phyloP scores from a whole-genome alignment of 1,140 invertebrate species.

The Ephestia elutella region DNA sequence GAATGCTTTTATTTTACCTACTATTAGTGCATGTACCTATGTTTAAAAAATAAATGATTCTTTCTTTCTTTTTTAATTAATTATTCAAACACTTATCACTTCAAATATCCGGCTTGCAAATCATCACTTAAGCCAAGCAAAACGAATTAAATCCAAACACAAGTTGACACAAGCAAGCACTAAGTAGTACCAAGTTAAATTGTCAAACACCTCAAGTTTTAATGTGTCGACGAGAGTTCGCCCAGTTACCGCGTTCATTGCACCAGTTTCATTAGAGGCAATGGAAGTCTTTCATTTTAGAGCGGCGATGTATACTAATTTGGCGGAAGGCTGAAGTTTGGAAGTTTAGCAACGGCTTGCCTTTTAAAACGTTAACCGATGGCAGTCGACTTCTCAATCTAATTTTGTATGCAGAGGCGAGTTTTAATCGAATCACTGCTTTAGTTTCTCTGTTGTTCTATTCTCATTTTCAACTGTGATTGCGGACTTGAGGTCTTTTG shows the following conservation, averaged over 20 bases:
- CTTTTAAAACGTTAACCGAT: constrained; percentile 5
- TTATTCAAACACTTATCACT: too few species aligned
- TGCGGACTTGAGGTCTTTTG: neutral
- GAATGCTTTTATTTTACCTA: too few species aligned
- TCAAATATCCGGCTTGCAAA: neutral
- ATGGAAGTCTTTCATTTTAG: neutral
- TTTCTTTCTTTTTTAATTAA: too few species aligned
- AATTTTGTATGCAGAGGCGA: neutral
- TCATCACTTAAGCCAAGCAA: neutral
- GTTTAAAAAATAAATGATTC: too few species aligned
- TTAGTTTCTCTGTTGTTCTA: neutral
- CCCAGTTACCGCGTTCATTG: constrained; percentile 1
- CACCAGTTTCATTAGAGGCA: constrained; percentile 1
- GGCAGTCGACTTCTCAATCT: neutral
- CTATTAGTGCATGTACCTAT: too few species aligned
- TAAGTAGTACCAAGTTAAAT: neutral
- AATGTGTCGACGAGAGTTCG: neutral
- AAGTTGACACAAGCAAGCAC: neutral
- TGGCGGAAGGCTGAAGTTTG: neutral
- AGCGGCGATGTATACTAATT: constrained; percentile 2
- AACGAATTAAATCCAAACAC: neutral
- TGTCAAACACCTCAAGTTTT: constrained; percentile 4
- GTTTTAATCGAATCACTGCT: constrained; percentile 1
- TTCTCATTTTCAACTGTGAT: neutral
- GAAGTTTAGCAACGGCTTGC: neutral